Evolutionary conservation across 2,888 invertebrate genomes (phyloP), one percentile per base, ranked within the genome.

Genomic region (Meiosimyza platycephala): DNA sequence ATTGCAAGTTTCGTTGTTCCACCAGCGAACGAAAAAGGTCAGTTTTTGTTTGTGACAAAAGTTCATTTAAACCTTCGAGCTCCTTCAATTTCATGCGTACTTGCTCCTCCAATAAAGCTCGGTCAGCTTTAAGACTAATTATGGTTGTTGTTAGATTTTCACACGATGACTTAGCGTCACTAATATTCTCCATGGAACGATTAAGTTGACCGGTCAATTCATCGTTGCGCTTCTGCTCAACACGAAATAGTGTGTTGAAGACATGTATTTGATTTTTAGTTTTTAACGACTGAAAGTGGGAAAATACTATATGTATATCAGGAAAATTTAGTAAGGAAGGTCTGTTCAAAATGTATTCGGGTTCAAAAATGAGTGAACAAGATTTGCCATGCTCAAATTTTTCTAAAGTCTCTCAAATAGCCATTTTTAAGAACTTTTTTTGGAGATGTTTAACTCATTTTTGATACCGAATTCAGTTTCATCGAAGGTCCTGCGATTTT

Each of bases 181-280:
- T 77, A 11, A 82, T 75, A 60, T 74, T 81, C 1, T 82, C 73
- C 0, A 75, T 52, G 1, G 81, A 79, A 3, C 78, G 75, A 12
- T 78, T 81, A 0, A 86, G 48, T 47, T 83, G 79, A n/a, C 76
- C 15, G 16, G 79, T 81, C 0, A 86, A 76, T 6, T 85, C 84
- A 15, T 79, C 80, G 51, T 83, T 85, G 16, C 82, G 83, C 33
- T 80, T 83, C 67, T 85, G 81, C 68, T 86, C 85, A 22, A 84
- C 80, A 15, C 82, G 82, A 69, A 83, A 79, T 13, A 85, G 60
- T 0, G 83, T 81, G n/a, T 80, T 79, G 3, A 80, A 79, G 0
- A 85, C 83, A 47, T 83, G 82, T 16, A 85, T 72, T 72, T 85
- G 81, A 57, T 81, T 84, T 63, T 82, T 80, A 0, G 75, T 64